Evolutionary conservation across 2,113 vertebrate genomes (phyloP).

Genomic region (Mastomys coucha): DNA sequence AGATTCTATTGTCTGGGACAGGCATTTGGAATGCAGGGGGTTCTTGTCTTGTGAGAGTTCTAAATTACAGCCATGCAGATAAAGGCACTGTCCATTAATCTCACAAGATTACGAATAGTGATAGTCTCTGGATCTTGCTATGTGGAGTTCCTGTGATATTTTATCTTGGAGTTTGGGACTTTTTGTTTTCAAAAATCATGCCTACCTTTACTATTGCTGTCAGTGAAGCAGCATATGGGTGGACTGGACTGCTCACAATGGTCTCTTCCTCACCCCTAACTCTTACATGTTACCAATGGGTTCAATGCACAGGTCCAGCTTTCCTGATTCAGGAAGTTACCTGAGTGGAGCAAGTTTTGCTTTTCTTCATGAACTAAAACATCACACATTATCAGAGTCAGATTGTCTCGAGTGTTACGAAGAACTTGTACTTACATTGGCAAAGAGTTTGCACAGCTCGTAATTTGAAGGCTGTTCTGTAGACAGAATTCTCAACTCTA

Average conservation of each 20-base stretch:
- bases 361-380: neutral
- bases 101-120: neutral
- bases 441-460: constrained; percentile 89
- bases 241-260: neutral
- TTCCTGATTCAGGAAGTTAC: neutral
- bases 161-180: neutral
- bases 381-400: no score
- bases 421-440: constrained; percentile 86
- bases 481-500: constrained; percentile 86
- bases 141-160: neutral
- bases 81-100: neutral
- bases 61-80: constrained; percentile 3
- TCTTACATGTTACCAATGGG: neutral
- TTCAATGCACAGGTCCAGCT: neutral
- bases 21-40: neutral
- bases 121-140: neutral
- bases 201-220: neutral
- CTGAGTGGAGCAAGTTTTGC: neutral
- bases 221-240: rapidly evolving
- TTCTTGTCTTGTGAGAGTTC: neutral
- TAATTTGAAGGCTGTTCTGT: constrained; percentile 91
- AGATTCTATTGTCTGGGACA: neutral
- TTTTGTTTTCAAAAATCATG: neutral
- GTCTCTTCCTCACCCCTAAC: rapidly evolving
- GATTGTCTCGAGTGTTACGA: neutral